Evolutionary conservation across 2,888 invertebrate species (phyloP).

Genomic region (Lypha dubia): DNA sequence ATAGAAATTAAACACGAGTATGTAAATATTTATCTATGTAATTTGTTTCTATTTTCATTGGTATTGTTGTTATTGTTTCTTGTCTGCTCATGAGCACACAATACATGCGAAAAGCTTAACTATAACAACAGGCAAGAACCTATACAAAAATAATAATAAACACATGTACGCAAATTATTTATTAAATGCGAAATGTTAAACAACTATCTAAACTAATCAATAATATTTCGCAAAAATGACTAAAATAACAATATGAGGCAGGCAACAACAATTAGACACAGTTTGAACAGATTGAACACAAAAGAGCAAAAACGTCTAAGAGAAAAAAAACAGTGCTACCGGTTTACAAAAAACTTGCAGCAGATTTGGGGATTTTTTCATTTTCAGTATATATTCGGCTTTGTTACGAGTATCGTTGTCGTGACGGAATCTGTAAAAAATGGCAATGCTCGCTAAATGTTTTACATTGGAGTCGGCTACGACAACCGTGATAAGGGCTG

Average conservation of each 20-base stretch:
- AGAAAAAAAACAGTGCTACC: conserved; percentile 12
- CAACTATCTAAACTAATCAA: conserved; percentile 78
- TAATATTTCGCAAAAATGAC: conserved; percentile 77
- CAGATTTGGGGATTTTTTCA: no score
- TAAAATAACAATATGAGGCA: conserved; percentile 40
- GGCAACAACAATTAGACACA: conserved; percentile 25
- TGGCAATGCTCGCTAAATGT: no score
- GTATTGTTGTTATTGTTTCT: conserved; percentile 29
- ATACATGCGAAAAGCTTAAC: conserved; percentile 33
- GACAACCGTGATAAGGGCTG: no score
- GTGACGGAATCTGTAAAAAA: no score
- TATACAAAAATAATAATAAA: conserved; percentile 2
- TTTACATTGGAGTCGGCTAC: no score
- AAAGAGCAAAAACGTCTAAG: conserved; percentile 26
- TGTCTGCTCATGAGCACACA: neutral
- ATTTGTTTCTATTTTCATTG: conserved; percentile 48
- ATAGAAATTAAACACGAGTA: conserved; percentile 61
- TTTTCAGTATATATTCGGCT: no score
- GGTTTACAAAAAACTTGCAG: neutral
- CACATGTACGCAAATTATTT: conserved; percentile 52
- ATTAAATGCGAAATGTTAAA: conserved; percentile 71
- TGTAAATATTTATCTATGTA: conserved; percentile 69
- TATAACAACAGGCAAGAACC: neutral
- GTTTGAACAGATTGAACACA: conserved; percentile 39
- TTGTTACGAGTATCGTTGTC: no score